Evolutionary conservation across 1,140 invertebrate species (phyloP).

Genomic region (Anadara kagoshimensis): DNA sequence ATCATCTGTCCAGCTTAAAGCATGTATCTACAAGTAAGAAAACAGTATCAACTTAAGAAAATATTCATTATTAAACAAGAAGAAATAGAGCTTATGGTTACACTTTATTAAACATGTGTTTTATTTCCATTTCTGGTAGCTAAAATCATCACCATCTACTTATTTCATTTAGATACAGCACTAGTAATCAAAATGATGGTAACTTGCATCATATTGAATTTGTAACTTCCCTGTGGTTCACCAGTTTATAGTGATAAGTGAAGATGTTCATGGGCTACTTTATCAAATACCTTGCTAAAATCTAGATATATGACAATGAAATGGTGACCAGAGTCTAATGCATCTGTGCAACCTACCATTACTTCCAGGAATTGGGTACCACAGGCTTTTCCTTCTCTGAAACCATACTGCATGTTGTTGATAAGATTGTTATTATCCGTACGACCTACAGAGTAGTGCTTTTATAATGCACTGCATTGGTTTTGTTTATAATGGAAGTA

Average conservation of each 20-base stretch:
- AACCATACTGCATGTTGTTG: neutral
- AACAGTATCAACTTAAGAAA: neutral
- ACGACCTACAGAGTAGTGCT: neutral
- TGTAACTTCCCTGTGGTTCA: no score
- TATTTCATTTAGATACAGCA: no score
- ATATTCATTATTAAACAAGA: neutral
- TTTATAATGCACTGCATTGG: neutral
- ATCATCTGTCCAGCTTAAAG: constrained; percentile 87
- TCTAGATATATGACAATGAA: no score
- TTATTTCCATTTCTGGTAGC: no score
- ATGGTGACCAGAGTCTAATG: no score
- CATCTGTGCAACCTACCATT: neutral
- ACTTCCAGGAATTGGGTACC: neutral
- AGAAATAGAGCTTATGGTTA: neutral
- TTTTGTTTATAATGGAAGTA: neutral
- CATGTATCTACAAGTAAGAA: constrained; percentile 47
- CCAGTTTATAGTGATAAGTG: no score
- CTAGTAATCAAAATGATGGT: no score
- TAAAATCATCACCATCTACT: no score
- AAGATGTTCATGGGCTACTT: no score
- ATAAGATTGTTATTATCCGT: neutral
- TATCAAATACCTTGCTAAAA: no score
- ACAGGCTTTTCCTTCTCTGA: neutral
- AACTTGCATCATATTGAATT: no score
- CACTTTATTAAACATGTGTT: neutral